A percentile compares a stretch with the other conserved stretches of the same genome.
Evolutionary conservation across 2,888 invertebrate genomes (phyloP).

Genomic region (Diarsia mendica): DNA sequence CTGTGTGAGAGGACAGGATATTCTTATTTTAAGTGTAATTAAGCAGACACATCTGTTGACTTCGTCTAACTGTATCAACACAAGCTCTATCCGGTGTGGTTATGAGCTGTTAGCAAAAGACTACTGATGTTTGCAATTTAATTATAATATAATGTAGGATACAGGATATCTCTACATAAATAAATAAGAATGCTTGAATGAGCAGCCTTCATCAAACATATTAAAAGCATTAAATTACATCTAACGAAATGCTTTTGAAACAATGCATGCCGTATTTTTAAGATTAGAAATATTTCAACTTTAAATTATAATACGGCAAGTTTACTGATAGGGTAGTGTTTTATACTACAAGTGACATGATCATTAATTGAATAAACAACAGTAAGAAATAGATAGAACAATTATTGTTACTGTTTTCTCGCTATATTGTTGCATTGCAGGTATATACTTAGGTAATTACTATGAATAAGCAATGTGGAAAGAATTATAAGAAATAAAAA

Average conservation of each 20-base stretch:
- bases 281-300: conserved; percentile 3
- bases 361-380: neutral
- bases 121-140: neutral
- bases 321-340: neutral
- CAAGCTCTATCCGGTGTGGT: no score
- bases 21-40: conserved; percentile 25
- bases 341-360: neutral
- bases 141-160: conserved; percentile 26
- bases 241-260: conserved; percentile 27
- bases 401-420: neutral
- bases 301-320: neutral
- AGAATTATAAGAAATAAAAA: conserved; percentile 53
- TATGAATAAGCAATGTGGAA: conserved; percentile 29
- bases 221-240: neutral
- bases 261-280: neutral
- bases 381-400: neutral
- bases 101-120: neutral
- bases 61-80: neutral
- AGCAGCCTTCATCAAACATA: neutral
- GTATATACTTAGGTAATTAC: conserved; percentile 14
- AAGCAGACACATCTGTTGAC: neutral
- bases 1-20: conserved; percentile 23
- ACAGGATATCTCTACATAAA: conserved; percentile 25
- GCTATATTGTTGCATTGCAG: conserved; percentile 16
- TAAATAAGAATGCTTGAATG: neutral